Evolutionary conservation across 1,140 invertebrate species (phyloP).

Genomic region (Anastrepha obliqua): DNA sequence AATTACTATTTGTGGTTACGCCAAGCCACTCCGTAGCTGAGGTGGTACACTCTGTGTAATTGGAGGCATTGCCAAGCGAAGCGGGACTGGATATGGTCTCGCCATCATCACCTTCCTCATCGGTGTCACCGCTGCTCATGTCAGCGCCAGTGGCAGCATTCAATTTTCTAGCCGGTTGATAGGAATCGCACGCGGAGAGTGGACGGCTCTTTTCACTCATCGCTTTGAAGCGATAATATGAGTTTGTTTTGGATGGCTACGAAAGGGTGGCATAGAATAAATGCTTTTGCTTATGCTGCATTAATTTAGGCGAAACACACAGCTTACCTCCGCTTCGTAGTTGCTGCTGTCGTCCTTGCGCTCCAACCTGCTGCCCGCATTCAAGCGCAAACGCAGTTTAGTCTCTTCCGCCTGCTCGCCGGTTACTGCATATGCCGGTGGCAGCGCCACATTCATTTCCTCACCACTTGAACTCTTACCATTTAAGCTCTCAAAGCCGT

Average conservation of each 20-base stretch:
- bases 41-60: conserved; percentile 74
- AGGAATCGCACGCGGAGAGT: not conserved
- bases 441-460: conserved; percentile 73
- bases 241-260: not conserved
- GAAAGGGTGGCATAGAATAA: not conserved
- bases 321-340: not conserved
- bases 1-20: conserved; percentile 88
- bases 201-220: not conserved
- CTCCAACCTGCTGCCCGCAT: conserved; percentile 52
- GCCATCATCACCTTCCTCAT: conserved; percentile 77
- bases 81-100: conserved; percentile 75
- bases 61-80: conserved; percentile 63
- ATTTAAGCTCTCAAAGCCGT: conserved; percentile 91
- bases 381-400: conserved; percentile 67
- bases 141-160: conserved; percentile 55
- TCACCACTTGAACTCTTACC: conserved; percentile 86
- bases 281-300: not conserved
- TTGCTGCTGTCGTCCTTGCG: conserved; percentile 49
- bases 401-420: conserved; percentile 13
- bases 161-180: conserved; percentile 16
- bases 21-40: conserved; percentile 89
- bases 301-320: too few species aligned
- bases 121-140: conserved; percentile 74
- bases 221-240: conserved; percentile 57
- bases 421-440: conserved; percentile 11